These are phyloP conservation scores for Alosa sapidissima DNA, from an alignment of 2,797 vertebrate species.

Conservation along the genomic window DNA sequence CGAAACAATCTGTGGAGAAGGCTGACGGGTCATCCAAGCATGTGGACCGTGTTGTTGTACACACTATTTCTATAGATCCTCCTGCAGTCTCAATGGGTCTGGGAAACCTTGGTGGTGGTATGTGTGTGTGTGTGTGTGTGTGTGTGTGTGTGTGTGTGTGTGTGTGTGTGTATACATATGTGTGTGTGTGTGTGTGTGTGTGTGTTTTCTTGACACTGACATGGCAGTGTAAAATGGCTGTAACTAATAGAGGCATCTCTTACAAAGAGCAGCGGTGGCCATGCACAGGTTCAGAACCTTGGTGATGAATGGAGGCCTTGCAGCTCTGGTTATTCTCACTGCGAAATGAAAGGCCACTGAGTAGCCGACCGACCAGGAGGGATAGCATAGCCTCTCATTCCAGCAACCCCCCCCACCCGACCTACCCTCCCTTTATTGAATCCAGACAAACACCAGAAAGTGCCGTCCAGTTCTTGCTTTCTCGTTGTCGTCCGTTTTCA, in stretches of 20 bases:
- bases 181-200: not conserved
- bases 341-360: not conserved
- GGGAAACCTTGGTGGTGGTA: not conserved
- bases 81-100: not conserved
- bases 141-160: not conserved
- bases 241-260: not conserved
- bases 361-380: not conserved
- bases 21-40: not conserved
- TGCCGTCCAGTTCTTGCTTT: not conserved
- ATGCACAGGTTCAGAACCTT: not conserved
- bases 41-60: not conserved
- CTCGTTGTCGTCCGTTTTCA: not conserved
- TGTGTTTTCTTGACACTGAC: not conserved
- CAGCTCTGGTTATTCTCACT: conserved; percentile 1
- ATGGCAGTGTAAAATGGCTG: not conserved
- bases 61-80: not conserved
- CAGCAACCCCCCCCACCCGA: conserved; percentile 46
- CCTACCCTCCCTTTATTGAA: not conserved
- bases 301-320: not conserved
- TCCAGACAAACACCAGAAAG: not conserved
- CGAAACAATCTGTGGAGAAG: not conserved
- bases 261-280: not conserved
- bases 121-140: not conserved
- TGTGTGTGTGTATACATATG: not conserved
- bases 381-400: conserved; percentile 43